These are phyloP conservation scores for Acrocephalus kingi DNA, from an alignment of 2,113 vertebrate genomes.

Conservation along the genomic window DNA sequence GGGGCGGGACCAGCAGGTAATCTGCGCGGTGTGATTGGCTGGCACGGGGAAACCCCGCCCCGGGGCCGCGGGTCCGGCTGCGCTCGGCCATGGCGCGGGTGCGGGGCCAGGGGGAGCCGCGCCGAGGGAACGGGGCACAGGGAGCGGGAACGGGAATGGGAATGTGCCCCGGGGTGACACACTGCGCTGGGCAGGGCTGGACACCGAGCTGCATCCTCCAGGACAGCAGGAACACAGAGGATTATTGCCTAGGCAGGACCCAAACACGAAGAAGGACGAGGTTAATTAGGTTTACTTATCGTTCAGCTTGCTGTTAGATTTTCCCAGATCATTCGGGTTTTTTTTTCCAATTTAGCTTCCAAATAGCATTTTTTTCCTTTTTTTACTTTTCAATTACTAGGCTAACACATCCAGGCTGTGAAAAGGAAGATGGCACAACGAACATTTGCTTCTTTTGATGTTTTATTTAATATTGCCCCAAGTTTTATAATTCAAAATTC, in stretches of 20 bases:
- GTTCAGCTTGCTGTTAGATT: background rate
- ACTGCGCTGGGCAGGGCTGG: background rate
- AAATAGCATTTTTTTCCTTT: background rate
- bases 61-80: no score
- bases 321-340: background rate
- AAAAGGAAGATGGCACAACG: background rate
- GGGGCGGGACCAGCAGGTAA: fast-evolving
- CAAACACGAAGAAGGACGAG: no score
- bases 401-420: background rate
- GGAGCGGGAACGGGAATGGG: background rate
- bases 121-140: fast-evolving
- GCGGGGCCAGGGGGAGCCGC: fast-evolving
- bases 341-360: background rate
- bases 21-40: fast-evolving
- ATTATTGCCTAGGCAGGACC: no score
- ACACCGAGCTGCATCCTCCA: fast-evolving
- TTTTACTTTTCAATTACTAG: fast-evolving
- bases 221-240: background rate
- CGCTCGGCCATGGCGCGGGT: background rate
- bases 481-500: background rate
- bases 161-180: background rate
- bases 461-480: background rate
- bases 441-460: background rate
- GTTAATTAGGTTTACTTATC: background rate
- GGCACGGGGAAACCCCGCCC: background rate